Evolutionary conservation across 2,888 invertebrate species (phyloP).

Genomic region (Camptogramma bilineatum): DNA sequence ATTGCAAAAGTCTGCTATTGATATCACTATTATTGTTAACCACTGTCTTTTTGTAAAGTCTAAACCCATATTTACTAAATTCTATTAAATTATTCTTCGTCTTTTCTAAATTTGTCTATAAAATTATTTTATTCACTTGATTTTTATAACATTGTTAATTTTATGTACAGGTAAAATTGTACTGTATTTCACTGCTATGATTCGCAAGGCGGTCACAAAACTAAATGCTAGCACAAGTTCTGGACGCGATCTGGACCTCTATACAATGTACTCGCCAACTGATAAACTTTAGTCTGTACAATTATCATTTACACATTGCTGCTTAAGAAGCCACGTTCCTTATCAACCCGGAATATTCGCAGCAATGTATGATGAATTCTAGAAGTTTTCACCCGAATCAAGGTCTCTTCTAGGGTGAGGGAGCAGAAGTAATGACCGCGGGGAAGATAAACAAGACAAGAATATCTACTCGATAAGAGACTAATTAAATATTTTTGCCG

Average conservation of each 20-base stretch:
- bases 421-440: slow-evolving; percentile 64
- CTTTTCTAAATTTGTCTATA: background rate
- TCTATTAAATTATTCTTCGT: background rate
- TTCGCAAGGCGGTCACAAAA: slow-evolving; percentile 56
- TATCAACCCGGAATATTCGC: background rate
- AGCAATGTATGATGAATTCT: slow-evolving; percentile 44
- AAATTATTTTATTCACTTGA: background rate
- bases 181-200: slow-evolving; percentile 53
- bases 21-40: slow-evolving; percentile 91
- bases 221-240: slow-evolving; percentile 58
- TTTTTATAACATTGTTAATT: slow-evolving; percentile 7
- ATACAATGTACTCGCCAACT: slow-evolving; percentile 28
- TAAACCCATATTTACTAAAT: slow-evolving; percentile 76
- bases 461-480: slow-evolving; percentile 38
- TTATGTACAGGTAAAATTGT: slow-evolving; percentile 46
- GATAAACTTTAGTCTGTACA: slow-evolving; percentile 51
- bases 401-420: slow-evolving; percentile 30
- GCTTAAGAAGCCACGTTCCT: slow-evolving; percentile 1
- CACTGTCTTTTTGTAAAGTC: slow-evolving; percentile 91
- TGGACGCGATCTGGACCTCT: slow-evolving; percentile 53
- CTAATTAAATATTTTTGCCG: background rate
- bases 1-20: slow-evolving; percentile 93
- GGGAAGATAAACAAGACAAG: slow-evolving; percentile 53
- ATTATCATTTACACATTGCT: slow-evolving; percentile 47
- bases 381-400: slow-evolving; percentile 35